Conservation (phyloP, 2,888 invertebrate genomes). For the Spodoptera exigua region DNA sequence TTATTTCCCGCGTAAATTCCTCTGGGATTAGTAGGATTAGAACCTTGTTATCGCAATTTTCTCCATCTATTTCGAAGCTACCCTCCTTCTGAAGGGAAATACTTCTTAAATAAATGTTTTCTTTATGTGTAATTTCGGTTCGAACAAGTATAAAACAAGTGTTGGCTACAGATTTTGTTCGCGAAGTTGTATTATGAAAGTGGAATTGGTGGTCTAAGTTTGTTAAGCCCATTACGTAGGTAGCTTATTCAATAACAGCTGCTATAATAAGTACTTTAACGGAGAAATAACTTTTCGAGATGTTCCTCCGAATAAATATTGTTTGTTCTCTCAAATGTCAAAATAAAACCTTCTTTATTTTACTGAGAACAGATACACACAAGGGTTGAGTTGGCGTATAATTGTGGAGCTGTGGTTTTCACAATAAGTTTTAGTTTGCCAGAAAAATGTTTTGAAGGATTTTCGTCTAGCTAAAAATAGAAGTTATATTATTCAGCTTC, state of each 20-base stretch:
- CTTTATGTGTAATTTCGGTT: constrained; percentile 40
- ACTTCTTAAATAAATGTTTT: constrained; percentile 42
- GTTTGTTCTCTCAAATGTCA: background rate
- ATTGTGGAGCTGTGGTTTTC: background rate
- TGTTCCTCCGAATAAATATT: background rate
- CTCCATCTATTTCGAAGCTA: constrained; percentile 28
- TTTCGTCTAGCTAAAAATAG: constrained; percentile 1
- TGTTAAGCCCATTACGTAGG: constrained; percentile 21
- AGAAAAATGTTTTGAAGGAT: background rate
- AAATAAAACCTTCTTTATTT: background rate
- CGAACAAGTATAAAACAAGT: constrained; percentile 39
- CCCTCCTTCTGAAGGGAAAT: constrained; percentile 31
- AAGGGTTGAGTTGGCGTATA: background rate
- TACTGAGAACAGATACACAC: background rate
- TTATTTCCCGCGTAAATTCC: constrained; percentile 21
- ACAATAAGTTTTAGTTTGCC: background rate
- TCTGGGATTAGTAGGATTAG: constrained; percentile 44
- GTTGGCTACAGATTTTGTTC: constrained; percentile 38
- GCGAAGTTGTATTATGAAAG: constrained; percentile 29
- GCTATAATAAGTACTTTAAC: constrained; percentile 6
- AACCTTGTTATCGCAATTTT: constrained; percentile 47
- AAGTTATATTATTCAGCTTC: background rate
- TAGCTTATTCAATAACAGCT: constrained; percentile 29
- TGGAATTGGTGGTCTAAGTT: constrained; percentile 33
- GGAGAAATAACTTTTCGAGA: constrained; percentile 13